Percentiles rank a stretch among this genome's conserved stretches.
These are phyloP conservation scores for Turnix velox DNA, from an alignment of 2,113 vertebrate genomes.

Conservation along the genomic window DNA sequence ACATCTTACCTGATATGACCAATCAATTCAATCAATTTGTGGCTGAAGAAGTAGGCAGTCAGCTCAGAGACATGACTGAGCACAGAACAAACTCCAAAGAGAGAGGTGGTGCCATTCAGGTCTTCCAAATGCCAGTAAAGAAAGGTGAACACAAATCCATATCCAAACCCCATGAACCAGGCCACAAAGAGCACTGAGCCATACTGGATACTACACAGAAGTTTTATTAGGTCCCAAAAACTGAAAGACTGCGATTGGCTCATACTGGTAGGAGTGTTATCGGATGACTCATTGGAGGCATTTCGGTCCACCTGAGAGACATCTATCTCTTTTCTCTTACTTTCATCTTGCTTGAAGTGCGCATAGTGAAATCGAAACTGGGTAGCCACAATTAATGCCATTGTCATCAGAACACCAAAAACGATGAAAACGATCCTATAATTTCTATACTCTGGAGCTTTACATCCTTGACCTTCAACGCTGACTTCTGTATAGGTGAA, in stretches of 20 bases:
- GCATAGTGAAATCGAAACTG: constrained; percentile 89
- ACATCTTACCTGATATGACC: constrained; percentile 90
- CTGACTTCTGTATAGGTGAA: constrained; percentile 77
- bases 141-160: constrained; percentile 97
- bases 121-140: constrained; percentile 98
- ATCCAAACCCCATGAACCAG: constrained; percentile 99
- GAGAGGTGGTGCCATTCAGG: constrained; percentile 89
- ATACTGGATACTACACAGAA: constrained; percentile 91
- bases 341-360: constrained; percentile 64
- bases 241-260: constrained; percentile 72
- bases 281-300: constrained; percentile 50
- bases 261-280: constrained; percentile 39
- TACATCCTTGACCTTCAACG: constrained; percentile 80
- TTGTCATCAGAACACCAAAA: constrained; percentile 92
- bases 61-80: constrained; percentile 93
- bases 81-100: constrained; percentile 94
- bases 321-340: constrained; percentile 69
- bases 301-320: constrained; percentile 73
- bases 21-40: constrained; percentile 96
- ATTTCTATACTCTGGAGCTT: constrained; percentile 84
- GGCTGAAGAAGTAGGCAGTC: constrained; percentile 94
- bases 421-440: constrained; percentile 94
- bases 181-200: constrained; percentile 93
- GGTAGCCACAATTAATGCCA: constrained; percentile 87
- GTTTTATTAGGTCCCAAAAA: constrained; percentile 84